Base-by-base conservation (phyloP, 2,888 invertebrate species). In the Dryococelus australis region DNA sequence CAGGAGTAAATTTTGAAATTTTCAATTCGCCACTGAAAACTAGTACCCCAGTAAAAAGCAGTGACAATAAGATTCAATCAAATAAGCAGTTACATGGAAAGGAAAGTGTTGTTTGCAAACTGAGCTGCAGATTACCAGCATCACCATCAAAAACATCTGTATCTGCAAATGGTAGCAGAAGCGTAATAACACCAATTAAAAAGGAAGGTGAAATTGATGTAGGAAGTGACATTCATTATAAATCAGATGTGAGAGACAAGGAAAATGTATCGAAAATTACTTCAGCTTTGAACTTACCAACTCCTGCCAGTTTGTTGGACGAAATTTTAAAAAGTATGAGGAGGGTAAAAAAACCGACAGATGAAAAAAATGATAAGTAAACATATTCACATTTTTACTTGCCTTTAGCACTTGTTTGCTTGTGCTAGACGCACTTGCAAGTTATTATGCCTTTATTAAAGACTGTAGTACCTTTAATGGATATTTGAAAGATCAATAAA, bases 261-360 rank as follows among this genome's bases (percentile, higher is more conserved):
- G 43, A 78, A 24, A 87, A 87, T 26, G 47, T 78, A 24, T 47
- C 53, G 13, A 88, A 88, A 78, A 35, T 86, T 16, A 79, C 85
- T 81, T 80, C 84, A 27, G 86, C 87, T 80, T 85, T 84, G 26
- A 86, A 86, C 28, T 27, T 81, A 6, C 84, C 86, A 27, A 81
- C 84, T 84, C 83, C 88, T 47, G 89, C 87, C 47, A 88, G 87
- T 84, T 87, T 89, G 85, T 51, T 89, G 24, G 89, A 88, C 84
- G 86, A 89, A 28, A 89, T 89, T 13, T 89, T 89, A 86, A 88
- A 89, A 83, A 88, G 88, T 85, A 89, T 89, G 89, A 87, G 86
- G 78, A 85, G 87, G 27, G 87, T 86, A 27, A 81, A 87, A 4
- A 89, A 86, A 86, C 80, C 83, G 26, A 89, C 86, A 83, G 89